phyloP scores from a whole-genome alignment of 1,140 invertebrate genomes.

The Drosophila subpulchrella region DNA sequence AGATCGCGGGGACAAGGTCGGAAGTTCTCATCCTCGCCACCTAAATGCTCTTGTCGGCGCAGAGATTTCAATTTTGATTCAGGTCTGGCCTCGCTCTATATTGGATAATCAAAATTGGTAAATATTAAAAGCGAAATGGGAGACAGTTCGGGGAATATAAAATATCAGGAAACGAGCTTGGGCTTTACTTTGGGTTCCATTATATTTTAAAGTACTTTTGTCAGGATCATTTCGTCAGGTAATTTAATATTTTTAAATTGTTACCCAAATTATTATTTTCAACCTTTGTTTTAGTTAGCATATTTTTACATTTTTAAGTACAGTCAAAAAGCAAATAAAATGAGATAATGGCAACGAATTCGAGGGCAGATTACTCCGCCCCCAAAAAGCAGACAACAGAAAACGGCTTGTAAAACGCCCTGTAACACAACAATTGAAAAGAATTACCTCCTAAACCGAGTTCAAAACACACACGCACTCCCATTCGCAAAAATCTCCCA shows the following conservation, averaged over 20 bases:
- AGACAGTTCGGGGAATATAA: constrained; percentile 3
- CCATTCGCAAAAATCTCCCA: constrained; percentile 2
- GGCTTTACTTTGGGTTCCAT: too few species aligned
- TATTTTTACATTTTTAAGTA: not conserved
- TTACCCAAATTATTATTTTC: too few species aligned
- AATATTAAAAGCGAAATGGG: constrained; percentile 8
- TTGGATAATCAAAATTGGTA: constrained; percentile 22
- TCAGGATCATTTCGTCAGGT: too few species aligned
- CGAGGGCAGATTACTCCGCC: not conserved
- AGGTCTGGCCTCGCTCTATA: constrained; percentile 2
- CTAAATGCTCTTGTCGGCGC: constrained; percentile 41
- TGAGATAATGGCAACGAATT: not conserved
- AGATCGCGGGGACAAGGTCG: constrained; percentile 12
- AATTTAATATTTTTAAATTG: too few species aligned
- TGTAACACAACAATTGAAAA: constrained; percentile 77
- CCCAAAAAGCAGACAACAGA: constrained; percentile 19
- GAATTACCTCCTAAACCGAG: constrained; percentile 64
- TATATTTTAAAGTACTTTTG: not conserved
- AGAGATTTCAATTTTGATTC: constrained; percentile 72
- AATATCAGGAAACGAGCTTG: not conserved
- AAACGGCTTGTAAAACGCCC: constrained; percentile 70
- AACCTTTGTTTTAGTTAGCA: too few species aligned
- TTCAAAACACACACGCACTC: constrained; percentile 8
- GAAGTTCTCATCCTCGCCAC: constrained; percentile 8
- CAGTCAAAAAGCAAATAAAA: constrained; percentile 10